Percentiles rank a stretch among this genome's conserved stretches.
These are phyloP conservation scores for Trematocara stigmaticum DNA, from an alignment of 2,113 vertebrate genomes.

Conservation along the genomic window DNA sequence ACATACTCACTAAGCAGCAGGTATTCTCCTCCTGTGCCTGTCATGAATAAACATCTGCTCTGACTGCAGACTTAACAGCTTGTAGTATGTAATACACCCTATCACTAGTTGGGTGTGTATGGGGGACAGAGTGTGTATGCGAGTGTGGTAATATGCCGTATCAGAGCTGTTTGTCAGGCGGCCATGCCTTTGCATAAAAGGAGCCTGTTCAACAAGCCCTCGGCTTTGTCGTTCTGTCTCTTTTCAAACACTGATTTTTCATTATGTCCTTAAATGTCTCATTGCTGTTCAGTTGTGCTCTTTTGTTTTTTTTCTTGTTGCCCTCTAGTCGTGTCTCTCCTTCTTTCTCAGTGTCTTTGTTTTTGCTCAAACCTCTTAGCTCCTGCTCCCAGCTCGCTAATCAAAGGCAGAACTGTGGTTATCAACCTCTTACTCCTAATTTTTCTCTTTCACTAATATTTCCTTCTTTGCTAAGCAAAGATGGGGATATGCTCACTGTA, in stretches of 20 bases:
- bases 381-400: background rate
- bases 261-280: slow-evolving; percentile 12
- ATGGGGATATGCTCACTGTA: background rate
- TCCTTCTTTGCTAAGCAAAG: background rate
- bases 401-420: background rate
- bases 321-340: background rate
- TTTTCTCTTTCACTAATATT: background rate
- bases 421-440: background rate
- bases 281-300: background rate
- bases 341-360: background rate
- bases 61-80: slow-evolving; percentile 44
- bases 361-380: background rate
- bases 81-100: slow-evolving; percentile 46
- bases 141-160: slow-evolving; percentile 26
- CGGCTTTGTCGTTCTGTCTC: slow-evolving; percentile 1
- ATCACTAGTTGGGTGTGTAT: slow-evolving; percentile 2
- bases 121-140: background rate
- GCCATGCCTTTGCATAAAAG: slow-evolving; percentile 45
- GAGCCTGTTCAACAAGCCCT: slow-evolving; percentile 32
- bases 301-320: background rate
- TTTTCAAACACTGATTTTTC: slow-evolving; percentile 1
- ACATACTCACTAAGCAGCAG: background rate
- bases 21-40: slow-evolving; percentile 16
- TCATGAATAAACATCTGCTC: slow-evolving; percentile 55
- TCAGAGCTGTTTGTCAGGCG: slow-evolving; percentile 36